Evolutionary conservation across 2,797 vertebrate species (phyloP).

Genomic region (Onychomys arenicola): DNA sequence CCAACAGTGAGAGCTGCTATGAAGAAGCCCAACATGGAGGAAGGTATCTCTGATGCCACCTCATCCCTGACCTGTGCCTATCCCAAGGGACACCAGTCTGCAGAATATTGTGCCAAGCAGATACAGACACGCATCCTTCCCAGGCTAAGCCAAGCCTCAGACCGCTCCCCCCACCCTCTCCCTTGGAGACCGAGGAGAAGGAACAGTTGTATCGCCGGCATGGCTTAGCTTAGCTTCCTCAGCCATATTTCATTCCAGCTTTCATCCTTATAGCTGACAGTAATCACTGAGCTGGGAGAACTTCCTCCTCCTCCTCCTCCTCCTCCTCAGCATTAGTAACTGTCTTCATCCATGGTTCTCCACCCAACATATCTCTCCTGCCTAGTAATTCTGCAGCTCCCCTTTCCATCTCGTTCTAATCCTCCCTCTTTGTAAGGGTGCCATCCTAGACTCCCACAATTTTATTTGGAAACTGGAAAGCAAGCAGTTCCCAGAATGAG

Average conservation of each 20-base stretch:
- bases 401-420: not conserved
- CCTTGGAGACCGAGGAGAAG: not conserved
- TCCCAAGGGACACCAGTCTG: not conserved
- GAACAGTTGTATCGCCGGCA: not conserved
- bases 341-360: not conserved
- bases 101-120: not conserved
- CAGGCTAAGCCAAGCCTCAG: not conserved
- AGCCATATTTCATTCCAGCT: not conserved
- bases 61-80: not conserved
- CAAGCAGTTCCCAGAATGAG: not conserved
- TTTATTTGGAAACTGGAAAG: constrained; percentile 2
- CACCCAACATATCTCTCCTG: not conserved
- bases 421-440: not conserved
- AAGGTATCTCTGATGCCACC: not conserved
- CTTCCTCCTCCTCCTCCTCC: not conserved
- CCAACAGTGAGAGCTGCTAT: not conserved
- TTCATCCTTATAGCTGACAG: not conserved
- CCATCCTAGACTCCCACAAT: not conserved
- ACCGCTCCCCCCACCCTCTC: not conserved
- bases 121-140: not conserved
- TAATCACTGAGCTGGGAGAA: not conserved
- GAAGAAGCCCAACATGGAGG: not conserved
- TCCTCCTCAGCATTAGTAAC: not conserved
- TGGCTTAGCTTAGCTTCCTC: constrained; percentile 13
- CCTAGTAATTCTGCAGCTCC: not conserved